Conservation (phyloP, 2,797 vertebrate species). For the Menidia menidia region DNA sequence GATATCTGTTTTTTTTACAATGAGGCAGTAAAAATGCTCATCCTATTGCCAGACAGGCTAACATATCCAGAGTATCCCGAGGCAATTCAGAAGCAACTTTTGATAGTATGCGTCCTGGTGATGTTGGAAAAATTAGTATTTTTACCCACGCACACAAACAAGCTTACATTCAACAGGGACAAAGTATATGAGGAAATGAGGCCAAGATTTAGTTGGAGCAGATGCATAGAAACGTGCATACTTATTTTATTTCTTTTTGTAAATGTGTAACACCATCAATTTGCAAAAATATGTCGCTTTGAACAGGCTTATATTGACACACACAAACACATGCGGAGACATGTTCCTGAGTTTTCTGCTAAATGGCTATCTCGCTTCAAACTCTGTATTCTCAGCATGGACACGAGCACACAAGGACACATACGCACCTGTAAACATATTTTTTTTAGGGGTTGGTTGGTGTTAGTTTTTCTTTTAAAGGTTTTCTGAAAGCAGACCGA, state of each 20-base stretch:
- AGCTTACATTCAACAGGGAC: background rate
- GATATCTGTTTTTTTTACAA: slow-evolving; percentile 29
- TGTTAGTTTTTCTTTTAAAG: slow-evolving; percentile 9
- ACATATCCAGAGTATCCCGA: slow-evolving; percentile 41
- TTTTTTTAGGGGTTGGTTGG: background rate
- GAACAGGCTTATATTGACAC: background rate
- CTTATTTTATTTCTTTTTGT: background rate
- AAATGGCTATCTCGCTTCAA: too few species aligned
- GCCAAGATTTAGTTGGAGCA: slow-evolving; percentile 14
- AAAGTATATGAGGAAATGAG: slow-evolving; percentile 11
- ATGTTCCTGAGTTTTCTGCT: too few species aligned
- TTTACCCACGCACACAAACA: background rate
- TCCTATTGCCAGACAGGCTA: slow-evolving; percentile 26
- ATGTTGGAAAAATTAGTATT: slow-evolving; percentile 4
- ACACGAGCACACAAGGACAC: too few species aligned
- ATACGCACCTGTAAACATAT: background rate
- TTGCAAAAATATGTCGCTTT: too few species aligned
- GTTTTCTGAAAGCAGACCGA: slow-evolving; percentile 3
- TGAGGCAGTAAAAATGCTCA: slow-evolving; percentile 31
- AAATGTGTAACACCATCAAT: too few species aligned
- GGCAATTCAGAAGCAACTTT: slow-evolving; percentile 30
- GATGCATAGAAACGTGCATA: background rate
- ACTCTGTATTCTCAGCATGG: too few species aligned
- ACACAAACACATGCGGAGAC: background rate
- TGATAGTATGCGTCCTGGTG: slow-evolving; percentile 33